These are phyloP conservation scores for Ophiodon elongatus DNA, from an alignment of 2,113 vertebrate genomes.

Conservation along the genomic window DNA sequence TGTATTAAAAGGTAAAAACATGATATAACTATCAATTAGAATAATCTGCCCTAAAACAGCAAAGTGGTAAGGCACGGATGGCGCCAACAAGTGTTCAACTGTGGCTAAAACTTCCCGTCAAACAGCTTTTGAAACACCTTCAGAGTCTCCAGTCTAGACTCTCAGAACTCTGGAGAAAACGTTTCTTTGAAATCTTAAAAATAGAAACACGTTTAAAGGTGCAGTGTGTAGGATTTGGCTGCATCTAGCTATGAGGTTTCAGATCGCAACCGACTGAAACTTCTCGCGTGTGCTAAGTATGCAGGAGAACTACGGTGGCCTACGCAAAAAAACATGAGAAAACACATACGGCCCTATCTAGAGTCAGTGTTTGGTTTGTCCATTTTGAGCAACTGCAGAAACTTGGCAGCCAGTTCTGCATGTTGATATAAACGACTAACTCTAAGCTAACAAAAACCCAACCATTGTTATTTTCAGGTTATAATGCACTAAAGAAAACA, in stretches of 20 bases:
- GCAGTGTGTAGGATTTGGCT: not conserved
- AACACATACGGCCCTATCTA: no score
- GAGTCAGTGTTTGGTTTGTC: no score
- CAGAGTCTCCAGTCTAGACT: constrained; percentile 31
- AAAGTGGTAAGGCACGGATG: constrained; percentile 33
- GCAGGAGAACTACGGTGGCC: not conserved
- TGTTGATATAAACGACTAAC: not conserved
- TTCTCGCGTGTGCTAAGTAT: no score
- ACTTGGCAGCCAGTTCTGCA: no score
- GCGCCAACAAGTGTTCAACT: constrained; percentile 21
- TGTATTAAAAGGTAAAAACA: not conserved
- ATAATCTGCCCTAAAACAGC: not conserved
- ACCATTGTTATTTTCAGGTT: not conserved
- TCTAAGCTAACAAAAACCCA: not conserved
- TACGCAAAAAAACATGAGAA: no score
- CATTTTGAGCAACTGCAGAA: no score
- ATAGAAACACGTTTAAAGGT: constrained; percentile 1
- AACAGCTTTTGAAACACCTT: constrained; percentile 43
- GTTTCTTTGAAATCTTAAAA: constrained; percentile 52
- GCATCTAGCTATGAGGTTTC: not conserved
- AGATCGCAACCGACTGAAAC: no score
- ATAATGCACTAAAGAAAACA: no score
- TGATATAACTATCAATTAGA: not conserved
- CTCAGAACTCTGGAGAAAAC: constrained; percentile 17
- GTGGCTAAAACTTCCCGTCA: constrained; percentile 27